Conservation (phyloP, 2,888 invertebrate genomes). For the Ditula angustiorana region DNA sequence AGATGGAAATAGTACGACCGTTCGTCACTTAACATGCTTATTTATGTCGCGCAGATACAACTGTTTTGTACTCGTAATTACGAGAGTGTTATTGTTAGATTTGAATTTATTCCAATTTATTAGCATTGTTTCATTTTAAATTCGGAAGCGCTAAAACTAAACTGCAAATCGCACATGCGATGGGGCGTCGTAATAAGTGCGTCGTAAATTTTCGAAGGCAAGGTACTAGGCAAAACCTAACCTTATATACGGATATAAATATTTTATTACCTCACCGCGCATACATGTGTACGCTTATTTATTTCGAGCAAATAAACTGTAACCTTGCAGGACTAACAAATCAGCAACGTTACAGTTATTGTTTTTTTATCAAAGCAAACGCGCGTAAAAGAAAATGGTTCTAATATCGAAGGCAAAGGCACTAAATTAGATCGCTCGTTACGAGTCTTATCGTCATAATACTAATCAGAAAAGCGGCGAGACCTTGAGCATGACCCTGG, state of each 20-base stretch:
- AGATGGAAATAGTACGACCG: no score
- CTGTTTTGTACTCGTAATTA: no score
- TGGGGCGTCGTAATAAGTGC: conserved; percentile 5
- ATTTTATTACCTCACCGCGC: conserved; percentile 36
- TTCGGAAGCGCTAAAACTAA: no score
- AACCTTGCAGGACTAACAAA: conserved; percentile 76
- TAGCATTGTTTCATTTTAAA: background rate
- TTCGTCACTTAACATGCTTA: no score
- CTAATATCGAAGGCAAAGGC: conserved; percentile 55
- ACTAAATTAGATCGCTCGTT: conserved; percentile 56
- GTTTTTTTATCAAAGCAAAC: conserved; percentile 60
- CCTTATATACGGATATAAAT: conserved; percentile 35
- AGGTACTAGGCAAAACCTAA: conserved; percentile 31
- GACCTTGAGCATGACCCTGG: conserved; percentile 84
- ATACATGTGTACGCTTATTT: conserved; percentile 42
- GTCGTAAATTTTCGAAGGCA: conserved; percentile 21
- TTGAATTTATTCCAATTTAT: no score
- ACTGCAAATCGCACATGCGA: background rate
- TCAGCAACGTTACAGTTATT: conserved; percentile 77
- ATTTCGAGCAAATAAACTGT: conserved; percentile 61
- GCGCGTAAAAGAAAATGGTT: conserved; percentile 53
- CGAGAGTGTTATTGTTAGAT: no score
- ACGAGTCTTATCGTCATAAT: conserved; percentile 70
- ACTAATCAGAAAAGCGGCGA: conserved; percentile 80
- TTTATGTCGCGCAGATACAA: no score